Evolutionary conservation across 1,140 invertebrate species (phyloP).

Genomic region (Brachionus rotundiformis): DNA sequence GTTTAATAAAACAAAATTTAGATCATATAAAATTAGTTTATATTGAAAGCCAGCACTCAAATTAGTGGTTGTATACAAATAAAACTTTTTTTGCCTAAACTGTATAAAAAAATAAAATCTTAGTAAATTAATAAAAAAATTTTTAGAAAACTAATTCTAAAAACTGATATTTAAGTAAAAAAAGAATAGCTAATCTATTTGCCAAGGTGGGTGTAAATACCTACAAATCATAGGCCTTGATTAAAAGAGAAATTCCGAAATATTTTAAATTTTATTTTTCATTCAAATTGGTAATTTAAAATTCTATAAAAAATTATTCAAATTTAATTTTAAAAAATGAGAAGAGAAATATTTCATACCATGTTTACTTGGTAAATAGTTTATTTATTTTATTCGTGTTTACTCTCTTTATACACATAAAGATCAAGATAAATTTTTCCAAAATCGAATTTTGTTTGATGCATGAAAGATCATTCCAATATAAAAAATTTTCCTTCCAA

Average conservation of each 20-base stretch:
- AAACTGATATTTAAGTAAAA: not conserved
- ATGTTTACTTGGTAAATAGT: no score
- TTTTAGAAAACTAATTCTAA: not conserved
- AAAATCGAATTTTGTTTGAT: no score
- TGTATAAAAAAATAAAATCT: not conserved
- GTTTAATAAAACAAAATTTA: slow-evolving; percentile 22
- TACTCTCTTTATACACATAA: no score
- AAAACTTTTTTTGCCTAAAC: not conserved
- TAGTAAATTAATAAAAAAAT: not conserved
- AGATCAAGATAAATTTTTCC: no score
- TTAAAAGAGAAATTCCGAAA: not conserved
- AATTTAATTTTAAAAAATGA: no score
- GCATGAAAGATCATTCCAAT: no score
- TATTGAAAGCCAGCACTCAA: not conserved
- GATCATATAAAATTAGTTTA: not conserved
- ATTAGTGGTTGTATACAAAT: not conserved
- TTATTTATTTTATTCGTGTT: no score
- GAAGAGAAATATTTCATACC: no score
- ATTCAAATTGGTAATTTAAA: no score
- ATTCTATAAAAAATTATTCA: no score
- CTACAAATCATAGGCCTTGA: not conserved
- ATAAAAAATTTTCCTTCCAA: not conserved
- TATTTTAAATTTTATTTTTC: no score
- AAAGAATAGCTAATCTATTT: no score
- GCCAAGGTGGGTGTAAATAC: not conserved